Evolutionary conservation across 2,888 invertebrate genomes (phyloP), one percentile per base, ranked within the genome.

Genomic region (Bellardia pandia): DNA sequence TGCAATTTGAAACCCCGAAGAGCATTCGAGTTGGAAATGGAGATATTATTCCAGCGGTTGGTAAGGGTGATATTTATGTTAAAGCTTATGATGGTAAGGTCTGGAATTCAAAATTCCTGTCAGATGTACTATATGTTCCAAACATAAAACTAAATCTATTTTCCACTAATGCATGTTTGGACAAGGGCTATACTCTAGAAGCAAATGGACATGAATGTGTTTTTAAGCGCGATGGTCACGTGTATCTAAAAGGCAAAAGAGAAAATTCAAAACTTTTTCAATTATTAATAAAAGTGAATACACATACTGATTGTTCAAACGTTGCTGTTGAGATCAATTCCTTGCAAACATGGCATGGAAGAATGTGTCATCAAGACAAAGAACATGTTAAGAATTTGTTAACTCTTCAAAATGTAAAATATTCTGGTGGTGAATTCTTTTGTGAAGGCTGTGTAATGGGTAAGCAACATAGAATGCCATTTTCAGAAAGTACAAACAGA

Each of bases 321-420:
- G n/a, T n/a, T n/a, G 81, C 74, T 74, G 48, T 14, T 48, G 13
- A 48, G 40, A 42, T 77, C 23, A 82, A 87, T 62, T 80, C 85
- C 4, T 56, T 89, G 48, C 69, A 89, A 56, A 13, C 86, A 4
- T 91, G 90, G 91, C 90, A 91, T 85, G 90, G 89, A 56, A 40
- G 89, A 8, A 56, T 91, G 33, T 86, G 84, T 4, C 90, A 90
- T 58, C 90, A 90, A 82, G 87, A 88, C 51, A 71, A 88, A 37
- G 40, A 33, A 5, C 88, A 90, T 37, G 88, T 90, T 1, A 85
- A 86, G 71, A 78, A 75, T 48, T 68, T 89, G 23, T 79, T 90
- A 11, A 81, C 68, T 16, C 11, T 69, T 14, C 72, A 72, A n/a
- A 74, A 84, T 8, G 89, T 90, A 48, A 40, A 79, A n/a, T 89